Evolutionary conservation across 2,113 vertebrate species (phyloP).

Genomic region (Oreochromis spilurus): DNA sequence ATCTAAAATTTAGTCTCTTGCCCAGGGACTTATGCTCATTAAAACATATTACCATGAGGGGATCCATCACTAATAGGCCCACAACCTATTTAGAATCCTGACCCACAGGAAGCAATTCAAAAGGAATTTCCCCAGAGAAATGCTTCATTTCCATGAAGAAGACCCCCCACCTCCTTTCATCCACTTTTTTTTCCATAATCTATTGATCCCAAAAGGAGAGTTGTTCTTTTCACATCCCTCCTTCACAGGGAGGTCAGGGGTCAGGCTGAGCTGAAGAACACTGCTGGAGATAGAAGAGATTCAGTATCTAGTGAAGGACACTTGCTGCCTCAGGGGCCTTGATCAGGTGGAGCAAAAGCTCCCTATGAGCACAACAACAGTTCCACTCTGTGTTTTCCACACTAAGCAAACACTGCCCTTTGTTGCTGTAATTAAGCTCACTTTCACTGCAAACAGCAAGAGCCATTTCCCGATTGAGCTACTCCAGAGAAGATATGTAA

Average conservation of each 20-base stretch:
- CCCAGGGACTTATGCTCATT: constrained; percentile 45
- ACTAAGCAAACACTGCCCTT: not conserved
- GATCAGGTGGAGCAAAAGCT: not conserved
- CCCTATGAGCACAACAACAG: not conserved
- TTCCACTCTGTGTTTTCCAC: not conserved
- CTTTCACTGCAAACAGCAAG: not conserved
- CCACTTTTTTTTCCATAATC: not conserved
- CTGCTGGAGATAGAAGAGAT: not conserved
- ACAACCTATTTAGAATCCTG: constrained; percentile 43
- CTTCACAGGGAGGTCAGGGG: constrained; percentile 12
- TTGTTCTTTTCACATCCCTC: not conserved
- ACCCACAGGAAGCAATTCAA: constrained; percentile 20
- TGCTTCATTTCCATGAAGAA: constrained; percentile 29
- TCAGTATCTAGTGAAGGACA: not conserved
- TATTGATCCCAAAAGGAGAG: constrained; percentile 9
- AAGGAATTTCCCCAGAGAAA: constrained; percentile 45
- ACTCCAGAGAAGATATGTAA: not conserved
- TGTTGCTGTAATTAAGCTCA: not conserved
- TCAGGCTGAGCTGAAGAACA: not conserved
- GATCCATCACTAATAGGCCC: constrained; percentile 42
- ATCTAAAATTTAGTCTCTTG: constrained; percentile 5
- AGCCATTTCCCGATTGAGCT: not conserved
- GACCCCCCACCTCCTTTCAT: not conserved
- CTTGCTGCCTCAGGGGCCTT: not conserved
- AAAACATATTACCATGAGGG: constrained; percentile 45